Base-by-base conservation (phyloP, 2,888 invertebrate genomes). In the Diachrysia chrysitis region DNA sequence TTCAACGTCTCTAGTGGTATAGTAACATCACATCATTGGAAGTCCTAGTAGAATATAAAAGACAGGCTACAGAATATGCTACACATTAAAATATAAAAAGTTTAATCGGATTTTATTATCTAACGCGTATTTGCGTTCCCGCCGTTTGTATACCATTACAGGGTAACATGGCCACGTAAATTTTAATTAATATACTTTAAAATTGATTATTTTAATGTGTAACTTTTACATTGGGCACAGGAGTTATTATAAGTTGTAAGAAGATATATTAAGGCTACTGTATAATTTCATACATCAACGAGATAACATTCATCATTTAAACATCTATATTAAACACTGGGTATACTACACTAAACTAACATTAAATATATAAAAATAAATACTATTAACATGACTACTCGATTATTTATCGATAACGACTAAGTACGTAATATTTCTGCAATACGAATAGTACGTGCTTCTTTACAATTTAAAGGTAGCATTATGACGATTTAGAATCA, bases 11-110 rank as follows among this genome's bases (percentile, higher is more conserved):
- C 42, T n/a, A n/a, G n/a, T n/a, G n/a, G n/a, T n/a, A n/a, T 16
- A 37, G 16, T 14, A 12, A 16, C 42, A 17, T 25, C 48, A 51
- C 57, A 76, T 35, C 76, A 61, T 76, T 76, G 61, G 77, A 73
- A 73, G 72, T 76, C 54, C 42, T 53, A 35, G 25, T 23, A 61
- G 16, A 42, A 56, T 23, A 29, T 57, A 5, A 48, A n/a, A 42
- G 42, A n/a, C 1, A n/a, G 16, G 16, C 32, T 53, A 32, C 10
- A 32, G 10, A 32, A 9, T 32, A 32, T 32, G 32, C 32, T 10
- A 10, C 32, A 32, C 32, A 32, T 32, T 32, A 2, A 32, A 9
- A 32, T 32, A 32, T n/a, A 32, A 10, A 10, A 10, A 0, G 7
- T 32, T 32, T 32, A 1, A 32, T 1, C 29, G 29, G 2, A 32